These are phyloP conservation scores for Sinocyclocheilus grahami DNA, from an alignment of 2,113 vertebrate species.

Conservation along the genomic window DNA sequence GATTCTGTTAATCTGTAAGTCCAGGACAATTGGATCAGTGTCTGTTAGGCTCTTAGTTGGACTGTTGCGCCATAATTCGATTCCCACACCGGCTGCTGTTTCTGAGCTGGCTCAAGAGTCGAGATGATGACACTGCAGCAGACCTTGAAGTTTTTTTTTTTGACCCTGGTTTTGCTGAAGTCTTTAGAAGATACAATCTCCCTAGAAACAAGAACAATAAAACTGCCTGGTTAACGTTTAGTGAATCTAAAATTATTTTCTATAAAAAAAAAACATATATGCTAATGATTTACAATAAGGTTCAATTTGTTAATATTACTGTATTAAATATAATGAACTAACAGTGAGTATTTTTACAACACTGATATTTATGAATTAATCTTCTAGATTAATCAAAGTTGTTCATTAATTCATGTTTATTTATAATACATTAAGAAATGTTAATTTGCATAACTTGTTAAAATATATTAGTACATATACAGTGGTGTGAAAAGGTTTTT, in stretches of 20 bases:
- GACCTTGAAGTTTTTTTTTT: not conserved
- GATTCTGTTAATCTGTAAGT: constrained; percentile 4
- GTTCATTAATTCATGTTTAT: too few relatives aligned
- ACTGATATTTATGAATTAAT: too few relatives aligned
- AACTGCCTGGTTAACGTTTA: not conserved
- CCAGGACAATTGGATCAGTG: not conserved
- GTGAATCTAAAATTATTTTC: not conserved
- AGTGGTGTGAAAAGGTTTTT: too few relatives aligned
- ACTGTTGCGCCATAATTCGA: not conserved
- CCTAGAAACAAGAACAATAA: not conserved
- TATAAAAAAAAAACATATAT: too few relatives aligned
- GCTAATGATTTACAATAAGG: too few relatives aligned
- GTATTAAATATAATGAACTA: too few relatives aligned
- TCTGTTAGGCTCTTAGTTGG: not conserved
- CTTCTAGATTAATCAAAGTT: too few relatives aligned
- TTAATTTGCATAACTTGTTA: too few relatives aligned
- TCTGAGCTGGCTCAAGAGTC: not conserved
- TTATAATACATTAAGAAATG: too few relatives aligned
- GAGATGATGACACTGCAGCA: not conserved
- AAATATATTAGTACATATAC: too few relatives aligned
- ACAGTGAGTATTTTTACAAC: too few relatives aligned
- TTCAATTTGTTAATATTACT: too few relatives aligned
- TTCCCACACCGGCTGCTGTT: constrained; percentile 18
- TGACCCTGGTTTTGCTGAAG: not conserved
- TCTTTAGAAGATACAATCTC: not conserved